Conservation (phyloP, 1,140 invertebrate species). For the Zaprionus davidi region DNA sequence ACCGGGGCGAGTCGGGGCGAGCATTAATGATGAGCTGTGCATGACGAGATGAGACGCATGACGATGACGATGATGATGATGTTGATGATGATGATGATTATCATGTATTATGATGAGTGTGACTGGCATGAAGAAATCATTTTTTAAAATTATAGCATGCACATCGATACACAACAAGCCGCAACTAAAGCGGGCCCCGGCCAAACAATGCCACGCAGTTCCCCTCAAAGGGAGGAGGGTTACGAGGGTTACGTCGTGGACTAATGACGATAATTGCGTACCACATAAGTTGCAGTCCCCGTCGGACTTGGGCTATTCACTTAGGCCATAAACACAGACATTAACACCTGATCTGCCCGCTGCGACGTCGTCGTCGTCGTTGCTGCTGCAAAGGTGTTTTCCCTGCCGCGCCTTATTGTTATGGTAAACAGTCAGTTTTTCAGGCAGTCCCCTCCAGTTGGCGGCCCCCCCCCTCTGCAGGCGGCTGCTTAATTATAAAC, state of each 20-base stretch:
- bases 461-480: slow-evolving; percentile 10
- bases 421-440: slow-evolving; percentile 72
- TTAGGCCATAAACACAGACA: slow-evolving; percentile 77
- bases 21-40: slow-evolving; percentile 21
- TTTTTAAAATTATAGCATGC: slow-evolving; percentile 77
- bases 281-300: slow-evolving; percentile 49
- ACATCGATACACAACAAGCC: slow-evolving; percentile 82
- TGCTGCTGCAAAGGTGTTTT: slow-evolving; percentile 67
- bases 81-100: slow-evolving; percentile 31
- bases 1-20: slow-evolving; percentile 41
- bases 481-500: slow-evolving; percentile 72
- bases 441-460: slow-evolving; percentile 7
- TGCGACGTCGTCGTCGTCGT: slow-evolving; percentile 7
- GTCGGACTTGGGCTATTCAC: slow-evolving; percentile 43
- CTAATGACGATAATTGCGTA: slow-evolving; percentile 79
- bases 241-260: slow-evolving; percentile 23
- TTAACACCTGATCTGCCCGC: slow-evolving; percentile 74
- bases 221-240: background rate
- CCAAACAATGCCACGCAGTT: slow-evolving; percentile 45
- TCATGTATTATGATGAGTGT: slow-evolving; percentile 51
- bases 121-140: slow-evolving; percentile 80
- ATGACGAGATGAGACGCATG: slow-evolving; percentile 37
- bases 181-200: slow-evolving; percentile 74
- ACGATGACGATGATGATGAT: slow-evolving; percentile 43
- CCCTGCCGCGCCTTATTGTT: slow-evolving; percentile 64